phyloP scores from a whole-genome alignment of 2,888 invertebrate species.

The Nematopogon swammerdamellus region DNA sequence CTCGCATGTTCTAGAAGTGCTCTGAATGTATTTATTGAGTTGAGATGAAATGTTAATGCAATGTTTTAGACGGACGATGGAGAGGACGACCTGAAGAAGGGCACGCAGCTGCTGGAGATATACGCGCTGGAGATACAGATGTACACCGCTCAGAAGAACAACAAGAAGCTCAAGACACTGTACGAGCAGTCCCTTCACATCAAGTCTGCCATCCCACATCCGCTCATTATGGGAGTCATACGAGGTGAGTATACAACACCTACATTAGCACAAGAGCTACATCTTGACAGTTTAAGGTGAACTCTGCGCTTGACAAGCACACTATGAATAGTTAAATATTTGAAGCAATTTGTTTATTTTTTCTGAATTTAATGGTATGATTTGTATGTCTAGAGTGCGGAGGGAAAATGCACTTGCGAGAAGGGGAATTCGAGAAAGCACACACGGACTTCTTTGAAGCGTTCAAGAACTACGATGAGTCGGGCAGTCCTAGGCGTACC shows the following conservation, averaged over 20 bases:
- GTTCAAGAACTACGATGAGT: slow-evolving; percentile 99
- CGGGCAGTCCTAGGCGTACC: slow-evolving; percentile 93
- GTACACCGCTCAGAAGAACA: slow-evolving; percentile 99
- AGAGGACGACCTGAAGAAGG: slow-evolving; percentile 96
- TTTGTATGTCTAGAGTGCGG: slow-evolving; percentile 77
- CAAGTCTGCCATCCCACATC: slow-evolving; percentile 99
- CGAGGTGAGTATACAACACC: no score
- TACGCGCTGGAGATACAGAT: slow-evolving; percentile 99
- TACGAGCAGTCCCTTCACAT: slow-evolving; percentile 98
- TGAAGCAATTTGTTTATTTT: not conserved
- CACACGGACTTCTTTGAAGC: slow-evolving; percentile 99
- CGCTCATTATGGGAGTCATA: slow-evolving; percentile 98
- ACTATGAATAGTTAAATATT: no score
- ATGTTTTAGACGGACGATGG: slow-evolving; percentile 91
- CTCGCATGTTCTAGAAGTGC: no score
- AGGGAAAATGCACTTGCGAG: slow-evolving; percentile 98
- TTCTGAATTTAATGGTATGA: no score
- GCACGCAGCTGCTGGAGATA: slow-evolving; percentile 95
- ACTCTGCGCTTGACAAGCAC: no score
- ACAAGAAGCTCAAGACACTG: slow-evolving; percentile 92
- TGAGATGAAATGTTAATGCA: no score
- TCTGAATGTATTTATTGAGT: no score
- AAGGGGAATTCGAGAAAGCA: slow-evolving; percentile 98
- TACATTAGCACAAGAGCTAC: no score
- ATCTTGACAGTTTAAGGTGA: not conserved